These are phyloP conservation scores for Cranoglanis bouderius DNA, from an alignment of 2,113 vertebrate genomes.

Conservation along the genomic window DNA sequence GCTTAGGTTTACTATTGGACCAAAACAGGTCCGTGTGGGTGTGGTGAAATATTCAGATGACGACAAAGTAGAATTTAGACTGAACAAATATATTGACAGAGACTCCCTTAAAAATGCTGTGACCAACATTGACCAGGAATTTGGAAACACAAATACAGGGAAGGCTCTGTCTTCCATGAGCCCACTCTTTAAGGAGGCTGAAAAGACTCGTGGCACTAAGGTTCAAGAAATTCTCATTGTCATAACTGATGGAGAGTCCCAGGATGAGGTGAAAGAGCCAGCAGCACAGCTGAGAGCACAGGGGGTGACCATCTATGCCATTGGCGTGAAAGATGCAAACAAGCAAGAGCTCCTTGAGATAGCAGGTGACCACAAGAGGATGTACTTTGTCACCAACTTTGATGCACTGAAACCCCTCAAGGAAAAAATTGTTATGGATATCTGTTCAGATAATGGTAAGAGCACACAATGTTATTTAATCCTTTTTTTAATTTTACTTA, in stretches of 20 bases:
- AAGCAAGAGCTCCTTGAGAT: conserved; percentile 72
- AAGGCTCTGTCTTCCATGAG: conserved; percentile 73
- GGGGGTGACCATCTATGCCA: conserved; percentile 74
- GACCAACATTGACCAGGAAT: conserved; percentile 62
- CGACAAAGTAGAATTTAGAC: conserved; percentile 68
- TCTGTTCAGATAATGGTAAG: conserved; percentile 81
- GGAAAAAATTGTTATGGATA: conserved; percentile 74
- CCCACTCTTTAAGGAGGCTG: conserved; percentile 64
- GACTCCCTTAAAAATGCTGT: conserved; percentile 69
- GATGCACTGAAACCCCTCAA: conserved; percentile 77
- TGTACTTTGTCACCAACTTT: conserved; percentile 77
- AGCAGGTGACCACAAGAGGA: conserved; percentile 64
- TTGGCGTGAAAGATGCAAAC: conserved; percentile 75
- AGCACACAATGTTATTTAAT: too few relatives aligned
- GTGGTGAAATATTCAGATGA: conserved; percentile 70
- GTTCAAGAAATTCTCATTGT: conserved; percentile 76
- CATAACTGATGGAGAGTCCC: conserved; percentile 80
- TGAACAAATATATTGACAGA: conserved; percentile 59
- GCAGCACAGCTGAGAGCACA: conserved; percentile 65
- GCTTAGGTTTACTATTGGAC: conserved; percentile 72
- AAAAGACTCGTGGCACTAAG: conserved; percentile 51
- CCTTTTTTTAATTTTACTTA: too few relatives aligned
- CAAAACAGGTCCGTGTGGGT: conserved; percentile 75
- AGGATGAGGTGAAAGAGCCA: conserved; percentile 70
- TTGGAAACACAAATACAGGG: conserved; percentile 74